A percentile compares a stretch with the other conserved stretches of the same genome.
Evolutionary conservation across 2,113 vertebrate species (phyloP).

Genomic region (Coregonus clupeaformis): DNA sequence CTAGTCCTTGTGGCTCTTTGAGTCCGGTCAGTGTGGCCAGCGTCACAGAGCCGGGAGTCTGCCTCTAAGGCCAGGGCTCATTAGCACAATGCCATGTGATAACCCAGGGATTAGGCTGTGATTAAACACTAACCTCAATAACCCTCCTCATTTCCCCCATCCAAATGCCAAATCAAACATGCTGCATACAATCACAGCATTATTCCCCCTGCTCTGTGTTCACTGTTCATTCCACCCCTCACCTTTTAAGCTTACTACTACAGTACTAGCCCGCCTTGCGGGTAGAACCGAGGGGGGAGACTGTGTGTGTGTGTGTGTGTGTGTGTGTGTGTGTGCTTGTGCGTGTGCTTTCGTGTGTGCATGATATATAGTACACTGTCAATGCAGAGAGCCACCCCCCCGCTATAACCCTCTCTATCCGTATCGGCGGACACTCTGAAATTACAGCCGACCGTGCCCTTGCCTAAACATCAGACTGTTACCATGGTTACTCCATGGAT

Average conservation of each 20-base stretch:
- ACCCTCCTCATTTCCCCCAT: constrained; percentile 17
- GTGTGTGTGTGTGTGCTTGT: too few species aligned
- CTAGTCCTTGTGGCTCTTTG: background rate
- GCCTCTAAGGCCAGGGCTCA: constrained; percentile 49
- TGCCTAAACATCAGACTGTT: too few species aligned
- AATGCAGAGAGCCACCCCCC: too few species aligned
- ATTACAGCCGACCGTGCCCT: background rate
- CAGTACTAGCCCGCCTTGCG: background rate
- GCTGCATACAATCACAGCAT: constrained; percentile 23
- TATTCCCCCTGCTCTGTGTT: constrained; percentile 11
- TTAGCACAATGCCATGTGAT: constrained; percentile 51
- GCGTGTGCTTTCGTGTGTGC: too few species aligned
- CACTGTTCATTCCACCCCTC: background rate
- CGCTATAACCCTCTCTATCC: too few species aligned
- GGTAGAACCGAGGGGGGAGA: background rate
- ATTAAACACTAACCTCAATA: constrained; percentile 48
- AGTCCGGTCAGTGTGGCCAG: background rate
- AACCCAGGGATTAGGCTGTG: constrained; percentile 43
- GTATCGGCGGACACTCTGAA: background rate
- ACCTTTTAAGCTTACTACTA: background rate
- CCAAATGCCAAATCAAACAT: constrained; percentile 41
- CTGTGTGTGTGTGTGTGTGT: too few species aligned
- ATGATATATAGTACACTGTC: too few species aligned
- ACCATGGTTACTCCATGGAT: too few species aligned
- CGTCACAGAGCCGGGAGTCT: constrained; percentile 17